Conservation (phyloP, 2,888 invertebrate genomes). For the Caenorhabditis sp. region DNA sequence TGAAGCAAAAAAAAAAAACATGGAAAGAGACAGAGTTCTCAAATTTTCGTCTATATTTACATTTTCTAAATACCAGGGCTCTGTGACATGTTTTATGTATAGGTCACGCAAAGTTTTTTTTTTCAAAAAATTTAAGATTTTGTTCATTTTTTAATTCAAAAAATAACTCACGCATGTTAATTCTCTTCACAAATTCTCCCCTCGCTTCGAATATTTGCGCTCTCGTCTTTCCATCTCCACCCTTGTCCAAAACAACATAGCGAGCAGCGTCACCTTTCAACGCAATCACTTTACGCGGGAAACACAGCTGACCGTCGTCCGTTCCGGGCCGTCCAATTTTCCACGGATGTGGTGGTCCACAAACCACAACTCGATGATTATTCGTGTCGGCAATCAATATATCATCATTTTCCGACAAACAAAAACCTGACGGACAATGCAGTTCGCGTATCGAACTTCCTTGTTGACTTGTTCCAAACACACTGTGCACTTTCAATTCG, state of each 20-base stretch:
- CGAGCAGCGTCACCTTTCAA: slow-evolving; percentile 45
- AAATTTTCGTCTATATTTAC: no score
- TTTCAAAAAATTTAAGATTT: no score
- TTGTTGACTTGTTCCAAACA: slow-evolving; percentile 54
- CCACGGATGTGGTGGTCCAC: slow-evolving; percentile 56
- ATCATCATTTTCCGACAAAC: slow-evolving; percentile 62
- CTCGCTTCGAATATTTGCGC: slow-evolving; percentile 54
- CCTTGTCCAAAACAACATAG: slow-evolving; percentile 58
- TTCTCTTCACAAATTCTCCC: slow-evolving; percentile 54
- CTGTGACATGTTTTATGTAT: no score
- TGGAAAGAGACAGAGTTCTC: no score
- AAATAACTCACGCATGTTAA: slow-evolving; percentile 40
- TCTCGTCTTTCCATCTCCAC: slow-evolving; percentile 47
- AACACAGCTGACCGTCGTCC: slow-evolving; percentile 64
- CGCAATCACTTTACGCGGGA: slow-evolving; percentile 61
- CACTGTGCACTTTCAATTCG: slow-evolving; percentile 42
- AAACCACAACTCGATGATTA: slow-evolving; percentile 64
- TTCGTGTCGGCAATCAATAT: slow-evolving; percentile 67
- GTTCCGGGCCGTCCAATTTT: slow-evolving; percentile 57
- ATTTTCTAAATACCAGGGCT: no score
- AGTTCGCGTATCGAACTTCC: slow-evolving; percentile 57
- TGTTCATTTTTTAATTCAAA: not conserved
- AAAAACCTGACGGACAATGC: slow-evolving; percentile 65
- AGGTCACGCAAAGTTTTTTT: no score
- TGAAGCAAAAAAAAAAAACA: no score